Base-by-base conservation (phyloP, 2,888 invertebrate species). In the Clitarchus hookeri region DNA sequence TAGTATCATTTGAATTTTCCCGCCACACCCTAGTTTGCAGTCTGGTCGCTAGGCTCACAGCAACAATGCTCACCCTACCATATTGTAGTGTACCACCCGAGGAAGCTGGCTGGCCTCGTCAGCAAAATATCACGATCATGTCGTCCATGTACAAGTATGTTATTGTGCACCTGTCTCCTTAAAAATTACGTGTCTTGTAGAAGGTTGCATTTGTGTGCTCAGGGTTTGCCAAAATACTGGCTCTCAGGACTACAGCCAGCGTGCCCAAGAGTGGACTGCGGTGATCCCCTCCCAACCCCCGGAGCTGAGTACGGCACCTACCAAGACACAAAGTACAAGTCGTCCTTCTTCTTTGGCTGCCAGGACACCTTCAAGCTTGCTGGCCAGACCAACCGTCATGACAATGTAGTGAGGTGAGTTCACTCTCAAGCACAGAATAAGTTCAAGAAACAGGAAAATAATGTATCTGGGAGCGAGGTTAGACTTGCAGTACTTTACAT, bases 321-420 rank as follows among this genome's bases (percentile, higher is more conserved):
- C 90, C 93, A 95, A 23, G 98, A 98, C 90, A 98, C 98, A 0
- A 96, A 96, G 91, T 98, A 96, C 90, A 97, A 98, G 91, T 97
- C 98, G 65, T 97, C 97, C 6, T 98, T 98, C 93, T 98, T 97
- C 93, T 98, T 98, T 91, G 98, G 98, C 65, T 99, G 98, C 90
- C 97, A 98, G 92, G 97, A 98, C 88, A 98, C 98, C 0, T 99
- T 98, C 91, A 97, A 97, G 90, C 93, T 98, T 25, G 97, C 97
- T 27, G 98, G 98, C 3, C 97, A 98, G 92, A 97, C 98, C 0
- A 96, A 95, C 88, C 95, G 96, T 89, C 96, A 98, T 89, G 98
- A 98, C 90, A 97, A 97, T 90, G 96, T 97, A 19, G 98, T 99
- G 0, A 93, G 93, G 86, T 91, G 88, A 85, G 87, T 26, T 11